Base-by-base conservation (phyloP, 2,888 invertebrate genomes). In the Tryphoninae sp. region DNA sequence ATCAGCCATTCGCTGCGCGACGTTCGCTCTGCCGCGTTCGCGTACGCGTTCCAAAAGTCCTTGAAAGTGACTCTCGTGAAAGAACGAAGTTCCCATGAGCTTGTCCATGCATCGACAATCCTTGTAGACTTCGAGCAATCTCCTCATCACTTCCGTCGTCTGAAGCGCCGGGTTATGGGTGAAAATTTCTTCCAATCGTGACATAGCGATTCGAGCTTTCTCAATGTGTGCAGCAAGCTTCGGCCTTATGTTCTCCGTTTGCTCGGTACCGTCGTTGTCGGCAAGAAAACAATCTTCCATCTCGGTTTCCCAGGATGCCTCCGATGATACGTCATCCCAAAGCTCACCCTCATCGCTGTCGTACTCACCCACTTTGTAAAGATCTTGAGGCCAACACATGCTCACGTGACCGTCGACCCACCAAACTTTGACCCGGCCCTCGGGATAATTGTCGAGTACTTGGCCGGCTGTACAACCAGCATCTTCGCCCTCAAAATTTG, bases 371-470 rank as follows among this genome's bases (percentile, higher is more conserved):
- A 95, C 95, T 93, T 96, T 96, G 88, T 96, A 97, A 9, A 98
- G 93, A 92, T 97, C 97, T 90, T 98, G 98, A 0, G 98, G 98
- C 96, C 97, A 98, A 90, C 97, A 98, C 94, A 96, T 95, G 84
- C 97, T 97, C 7, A 95, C 94, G 83, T 95, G 95, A 11, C 96
- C 96, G 89, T 97, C 96, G 0, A 97, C 96, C 98, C 98, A 98
- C 95, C 97, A 96, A n/a, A 98, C 97, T 88, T 96, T 95, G 3
- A 98, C 96, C 81, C 95, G 94, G 0, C 94, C 98, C 85, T 97
- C 95, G 3, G 97, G 96, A 92, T 95, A 97, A 90, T 98, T 96
- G 91, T 98, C 97, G 84, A 97, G 89, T 16, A 98, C 97, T 93
- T 97, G 98, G 71, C 98, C 98, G 62, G 96, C 97, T 22, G 96